A percentile compares a stretch with the other conserved stretches of the same genome.
Evolutionary conservation across 2,113 vertebrate genomes (phyloP).

Genomic region (Pavo muticus): DNA sequence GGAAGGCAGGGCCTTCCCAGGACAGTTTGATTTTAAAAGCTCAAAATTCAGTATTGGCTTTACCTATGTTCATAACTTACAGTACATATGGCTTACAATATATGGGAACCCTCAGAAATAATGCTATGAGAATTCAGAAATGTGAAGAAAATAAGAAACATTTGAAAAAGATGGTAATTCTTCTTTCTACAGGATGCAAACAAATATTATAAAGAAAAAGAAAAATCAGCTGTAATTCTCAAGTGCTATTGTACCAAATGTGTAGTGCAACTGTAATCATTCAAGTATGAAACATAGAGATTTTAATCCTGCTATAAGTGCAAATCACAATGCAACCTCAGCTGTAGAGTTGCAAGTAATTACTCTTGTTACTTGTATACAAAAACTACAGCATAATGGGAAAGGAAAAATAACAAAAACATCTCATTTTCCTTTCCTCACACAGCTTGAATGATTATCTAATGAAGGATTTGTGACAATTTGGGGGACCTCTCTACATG

Average conservation of each 20-base stretch:
- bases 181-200: neutral
- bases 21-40: neutral
- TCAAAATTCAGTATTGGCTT: neutral
- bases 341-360: constrained; percentile 7
- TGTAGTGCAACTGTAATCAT: neutral
- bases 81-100: neutral
- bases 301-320: neutral
- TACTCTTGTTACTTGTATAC: neutral
- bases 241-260: neutral
- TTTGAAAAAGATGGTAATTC: neutral
- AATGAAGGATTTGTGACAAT: neutral
- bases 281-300: neutral
- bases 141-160: neutral
- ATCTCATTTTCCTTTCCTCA: neutral
- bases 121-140: neutral
- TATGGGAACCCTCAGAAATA: neutral
- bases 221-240: neutral
- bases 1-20: too few relatives aligned
- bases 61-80: neutral
- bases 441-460: neutral
- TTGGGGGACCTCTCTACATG: neutral
- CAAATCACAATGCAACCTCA: constrained; percentile 14
- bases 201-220: neutral
- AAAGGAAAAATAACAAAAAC: neutral
- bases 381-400: neutral